Conservation (phyloP, 2,797 vertebrate genomes). For the Gymnothorax javanicus region DNA sequence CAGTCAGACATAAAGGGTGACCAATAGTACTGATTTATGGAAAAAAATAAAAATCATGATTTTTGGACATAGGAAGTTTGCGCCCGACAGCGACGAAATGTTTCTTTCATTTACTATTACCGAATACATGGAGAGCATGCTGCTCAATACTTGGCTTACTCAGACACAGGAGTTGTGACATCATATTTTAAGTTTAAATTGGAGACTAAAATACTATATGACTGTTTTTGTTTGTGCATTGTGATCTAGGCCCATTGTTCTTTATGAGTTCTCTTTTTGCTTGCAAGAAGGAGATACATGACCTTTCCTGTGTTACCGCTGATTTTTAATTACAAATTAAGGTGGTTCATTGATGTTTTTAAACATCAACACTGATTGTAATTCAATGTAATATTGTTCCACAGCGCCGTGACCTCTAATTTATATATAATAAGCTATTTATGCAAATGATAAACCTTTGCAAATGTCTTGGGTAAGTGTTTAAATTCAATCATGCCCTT, state of each 20-base stretch:
- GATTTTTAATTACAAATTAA: not conserved
- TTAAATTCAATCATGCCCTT: not conserved
- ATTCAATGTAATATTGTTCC: not conserved
- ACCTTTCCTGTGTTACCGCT: not conserved
- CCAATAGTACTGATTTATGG: too few relatives aligned
- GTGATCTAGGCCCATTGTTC: not conserved
- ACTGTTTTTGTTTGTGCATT: not conserved
- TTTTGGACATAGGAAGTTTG: too few relatives aligned
- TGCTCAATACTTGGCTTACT: too few relatives aligned
- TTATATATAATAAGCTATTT: slow-evolving; percentile 6
- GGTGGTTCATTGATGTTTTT: slow-evolving; percentile 12
- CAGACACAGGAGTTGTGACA: too few relatives aligned
- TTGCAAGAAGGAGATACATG: not conserved
- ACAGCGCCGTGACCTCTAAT: not conserved
- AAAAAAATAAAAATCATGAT: too few relatives aligned
- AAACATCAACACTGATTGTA: not conserved
- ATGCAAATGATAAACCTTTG: slow-evolving; percentile 3
- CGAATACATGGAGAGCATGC: too few relatives aligned
- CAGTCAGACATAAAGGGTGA: too few relatives aligned
- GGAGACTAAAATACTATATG: not conserved
- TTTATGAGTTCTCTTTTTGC: not conserved
- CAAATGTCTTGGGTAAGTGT: slow-evolving; percentile 12
- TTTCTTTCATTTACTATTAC: too few relatives aligned
- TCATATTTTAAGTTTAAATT: too few relatives aligned
- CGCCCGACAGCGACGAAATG: too few relatives aligned